Conservation (phyloP, 1,140 invertebrate species). For the Drosophila kohkoa region DNA sequence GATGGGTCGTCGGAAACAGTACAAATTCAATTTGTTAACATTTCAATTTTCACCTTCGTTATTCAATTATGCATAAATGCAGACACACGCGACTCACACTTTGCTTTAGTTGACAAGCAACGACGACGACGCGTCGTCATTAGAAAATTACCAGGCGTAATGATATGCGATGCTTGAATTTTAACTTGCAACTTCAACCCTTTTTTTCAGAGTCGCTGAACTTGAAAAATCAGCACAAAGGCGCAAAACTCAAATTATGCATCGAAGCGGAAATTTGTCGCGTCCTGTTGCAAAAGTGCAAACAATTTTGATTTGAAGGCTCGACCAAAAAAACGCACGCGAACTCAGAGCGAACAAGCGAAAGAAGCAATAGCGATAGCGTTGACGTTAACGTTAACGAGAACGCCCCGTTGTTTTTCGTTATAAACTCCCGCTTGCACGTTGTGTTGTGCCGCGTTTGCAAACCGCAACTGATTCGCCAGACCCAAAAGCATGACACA, state of each 20-base stretch:
- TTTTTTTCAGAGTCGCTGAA: conserved; percentile 30
- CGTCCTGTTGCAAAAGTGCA: conserved; percentile 42
- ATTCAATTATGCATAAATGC: conserved; percentile 72
- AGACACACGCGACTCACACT: conserved; percentile 45
- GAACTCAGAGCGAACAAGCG: conserved; percentile 25
- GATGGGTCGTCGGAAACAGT: conserved; percentile 40
- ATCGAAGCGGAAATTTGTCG: conserved; percentile 59
- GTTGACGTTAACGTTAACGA: conserved; percentile 1
- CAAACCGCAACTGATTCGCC: conserved; percentile 83
- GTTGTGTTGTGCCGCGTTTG: conserved; percentile 67
- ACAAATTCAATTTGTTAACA: conserved; percentile 79
- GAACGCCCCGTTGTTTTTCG: neutral
- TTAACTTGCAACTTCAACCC: conserved; percentile 25
- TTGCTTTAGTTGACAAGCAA: conserved; percentile 14
- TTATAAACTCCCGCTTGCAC: conserved; percentile 46
- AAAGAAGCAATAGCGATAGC: conserved; percentile 18
- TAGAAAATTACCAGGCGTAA: conserved; percentile 45
- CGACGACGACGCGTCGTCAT: conserved; percentile 37
- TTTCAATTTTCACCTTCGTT: conserved; percentile 83
- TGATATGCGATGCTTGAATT: conserved; percentile 43
- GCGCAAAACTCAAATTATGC: conserved; percentile 32
- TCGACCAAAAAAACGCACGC: conserved; percentile 33
- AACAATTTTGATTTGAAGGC: conserved; percentile 32
- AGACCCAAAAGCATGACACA: conserved; percentile 26
- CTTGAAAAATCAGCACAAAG: conserved; percentile 51